Percentiles rank a stretch among this genome's conserved stretches.
These are phyloP conservation scores for Cranoglanis bouderius DNA, from an alignment of 2,113 vertebrate genomes.

Conservation along the genomic window DNA sequence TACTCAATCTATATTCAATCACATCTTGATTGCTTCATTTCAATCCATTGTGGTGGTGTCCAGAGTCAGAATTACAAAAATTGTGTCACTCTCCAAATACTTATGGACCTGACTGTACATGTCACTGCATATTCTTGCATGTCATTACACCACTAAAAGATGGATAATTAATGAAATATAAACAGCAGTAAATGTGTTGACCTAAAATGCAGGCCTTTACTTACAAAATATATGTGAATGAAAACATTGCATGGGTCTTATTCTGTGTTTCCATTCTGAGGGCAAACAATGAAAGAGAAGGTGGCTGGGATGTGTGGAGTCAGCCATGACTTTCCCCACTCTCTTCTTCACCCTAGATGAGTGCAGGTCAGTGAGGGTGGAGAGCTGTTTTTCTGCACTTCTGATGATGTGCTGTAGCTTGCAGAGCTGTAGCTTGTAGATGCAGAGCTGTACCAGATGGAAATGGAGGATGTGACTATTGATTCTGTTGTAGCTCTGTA, in stretches of 20 bases:
- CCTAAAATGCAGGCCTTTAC: background rate
- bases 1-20: too few species aligned
- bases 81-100: too few species aligned
- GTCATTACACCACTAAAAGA: background rate
- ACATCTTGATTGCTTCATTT: too few species aligned
- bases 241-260: background rate
- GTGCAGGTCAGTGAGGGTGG: background rate
- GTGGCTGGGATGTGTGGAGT: background rate
- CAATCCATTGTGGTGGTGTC: too few species aligned
- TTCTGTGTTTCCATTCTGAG: background rate
- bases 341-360: background rate
- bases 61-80: too few species aligned
- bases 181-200: background rate
- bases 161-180: constrained; percentile 13
- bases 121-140: background rate
- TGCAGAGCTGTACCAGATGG: background rate
- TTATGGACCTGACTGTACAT: too few species aligned
- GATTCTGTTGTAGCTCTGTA: background rate
- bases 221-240: too few species aligned
- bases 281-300: background rate
- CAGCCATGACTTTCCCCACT: background rate
- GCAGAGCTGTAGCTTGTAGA: too few species aligned
- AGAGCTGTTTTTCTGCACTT: background rate
- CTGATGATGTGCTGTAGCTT: background rate
- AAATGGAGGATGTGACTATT: background rate